These are phyloP conservation scores for Cheilosia variabilis DNA, from an alignment of 2,888 invertebrate species.

Conservation along the genomic window DNA sequence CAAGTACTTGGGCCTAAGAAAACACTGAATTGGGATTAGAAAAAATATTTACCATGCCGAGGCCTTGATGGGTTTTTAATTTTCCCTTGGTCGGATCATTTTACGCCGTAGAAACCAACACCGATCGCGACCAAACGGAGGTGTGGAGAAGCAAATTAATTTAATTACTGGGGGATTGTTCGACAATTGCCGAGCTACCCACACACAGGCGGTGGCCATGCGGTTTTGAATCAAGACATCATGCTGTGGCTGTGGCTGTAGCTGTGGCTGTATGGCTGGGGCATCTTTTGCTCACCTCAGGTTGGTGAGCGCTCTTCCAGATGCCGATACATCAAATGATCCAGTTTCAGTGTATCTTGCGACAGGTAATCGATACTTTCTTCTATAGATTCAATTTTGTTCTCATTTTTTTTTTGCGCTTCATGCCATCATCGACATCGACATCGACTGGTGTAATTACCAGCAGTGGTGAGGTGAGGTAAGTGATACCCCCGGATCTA, in stretches of 20 bases:
- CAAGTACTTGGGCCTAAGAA: slow-evolving; percentile 41
- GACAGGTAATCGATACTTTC: slow-evolving; percentile 56
- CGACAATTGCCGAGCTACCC: slow-evolving; percentile 26
- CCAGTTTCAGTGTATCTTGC: slow-evolving; percentile 40
- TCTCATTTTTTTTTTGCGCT: not conserved
- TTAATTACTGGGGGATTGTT: slow-evolving; percentile 57
- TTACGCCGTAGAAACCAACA: not conserved
- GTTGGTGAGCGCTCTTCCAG: not conserved
- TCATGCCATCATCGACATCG: slow-evolving; percentile 44
- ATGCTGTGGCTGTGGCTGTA: slow-evolving; percentile 21
- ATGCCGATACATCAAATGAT: slow-evolving; percentile 41
- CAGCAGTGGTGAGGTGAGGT: slow-evolving; percentile 39
- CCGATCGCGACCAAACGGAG: slow-evolving; percentile 23
- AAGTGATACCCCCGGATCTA: slow-evolving; percentile 41
- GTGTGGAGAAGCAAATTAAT: slow-evolving; percentile 68
- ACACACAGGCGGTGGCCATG: not conserved
- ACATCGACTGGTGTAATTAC: slow-evolving; percentile 60
- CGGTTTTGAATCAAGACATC: slow-evolving; percentile 59
- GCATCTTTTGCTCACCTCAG: slow-evolving; percentile 7
- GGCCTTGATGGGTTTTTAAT: slow-evolving; percentile 39
- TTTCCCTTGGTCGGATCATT: not conserved
- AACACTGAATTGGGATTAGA: slow-evolving; percentile 24
- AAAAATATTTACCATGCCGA: slow-evolving; percentile 25
- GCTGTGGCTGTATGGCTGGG: not conserved
- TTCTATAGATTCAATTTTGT: slow-evolving; percentile 4